phyloP scores from a whole-genome alignment of 2,888 invertebrate species.

The Phalera bucephala region DNA sequence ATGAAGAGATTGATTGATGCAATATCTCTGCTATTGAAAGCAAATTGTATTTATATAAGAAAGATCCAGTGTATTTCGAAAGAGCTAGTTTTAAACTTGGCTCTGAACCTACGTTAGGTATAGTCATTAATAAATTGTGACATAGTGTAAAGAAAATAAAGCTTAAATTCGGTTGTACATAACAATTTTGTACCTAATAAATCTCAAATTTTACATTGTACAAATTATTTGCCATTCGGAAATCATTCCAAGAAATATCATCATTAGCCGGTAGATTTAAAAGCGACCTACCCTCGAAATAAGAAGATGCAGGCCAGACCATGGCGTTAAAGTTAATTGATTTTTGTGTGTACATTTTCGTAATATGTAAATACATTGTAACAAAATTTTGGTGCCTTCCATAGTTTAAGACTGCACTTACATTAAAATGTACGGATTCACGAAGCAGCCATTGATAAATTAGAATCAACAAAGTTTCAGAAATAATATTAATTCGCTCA shows the following conservation, averaged over 20 bases:
- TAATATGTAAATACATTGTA: conserved; percentile 37
- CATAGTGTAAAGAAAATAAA: no score
- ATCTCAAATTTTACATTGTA: conserved; percentile 33
- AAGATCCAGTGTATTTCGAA: background rate
- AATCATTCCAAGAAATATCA: conserved; percentile 26
- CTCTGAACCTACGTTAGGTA: no score
- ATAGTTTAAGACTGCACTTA: conserved; percentile 55
- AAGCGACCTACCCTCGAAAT: no score
- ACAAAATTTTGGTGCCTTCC: conserved; percentile 56
- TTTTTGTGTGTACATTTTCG: conserved; percentile 15
- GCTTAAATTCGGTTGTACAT: no score
- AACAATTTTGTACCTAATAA: no score
- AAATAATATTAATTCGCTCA: no score
- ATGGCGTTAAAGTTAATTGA: no score
- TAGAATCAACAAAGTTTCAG: no score
- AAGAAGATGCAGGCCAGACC: no score
- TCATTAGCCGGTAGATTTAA: no score
- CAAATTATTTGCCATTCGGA: conserved; percentile 36
- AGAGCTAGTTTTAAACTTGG: background rate
- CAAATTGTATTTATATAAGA: background rate
- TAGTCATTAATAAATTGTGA: no score
- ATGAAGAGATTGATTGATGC: background rate
- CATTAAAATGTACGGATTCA: conserved; percentile 13
- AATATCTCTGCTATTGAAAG: background rate
- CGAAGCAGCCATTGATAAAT: no score